Conservation (phyloP, 1,140 invertebrate genomes). For the Caenorhabditis tropicalis region DNA sequence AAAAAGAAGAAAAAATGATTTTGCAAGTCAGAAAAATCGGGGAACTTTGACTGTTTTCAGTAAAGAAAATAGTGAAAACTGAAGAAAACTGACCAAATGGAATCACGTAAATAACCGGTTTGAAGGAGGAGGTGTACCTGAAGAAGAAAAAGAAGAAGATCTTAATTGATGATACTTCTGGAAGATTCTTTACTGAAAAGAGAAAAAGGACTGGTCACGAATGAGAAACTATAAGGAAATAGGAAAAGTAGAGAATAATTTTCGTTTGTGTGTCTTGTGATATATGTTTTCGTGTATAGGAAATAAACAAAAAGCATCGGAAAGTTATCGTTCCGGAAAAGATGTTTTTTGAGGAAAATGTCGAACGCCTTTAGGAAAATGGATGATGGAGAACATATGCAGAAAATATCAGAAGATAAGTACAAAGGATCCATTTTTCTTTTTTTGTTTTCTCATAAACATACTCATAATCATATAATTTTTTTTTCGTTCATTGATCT, state of each 20-base stretch:
- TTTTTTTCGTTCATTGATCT: no score
- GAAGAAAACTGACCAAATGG: background rate
- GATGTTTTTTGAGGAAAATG: background rate
- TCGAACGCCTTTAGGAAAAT: no score
- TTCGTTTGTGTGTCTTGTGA: background rate
- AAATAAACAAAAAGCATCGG: background rate
- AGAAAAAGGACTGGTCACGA: background rate
- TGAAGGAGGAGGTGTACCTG: background rate
- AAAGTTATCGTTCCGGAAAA: background rate
- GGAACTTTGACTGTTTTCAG: no score
- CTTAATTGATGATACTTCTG: constrained; percentile 29
- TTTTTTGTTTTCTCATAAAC: no score
- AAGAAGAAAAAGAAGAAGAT: background rate
- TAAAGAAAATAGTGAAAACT: background rate
- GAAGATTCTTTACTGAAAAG: background rate
- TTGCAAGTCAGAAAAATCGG: background rate
- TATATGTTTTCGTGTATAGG: background rate
- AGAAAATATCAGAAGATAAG: no score
- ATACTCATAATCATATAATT: no score
- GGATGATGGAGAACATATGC: no score
- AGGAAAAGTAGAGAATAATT: background rate
- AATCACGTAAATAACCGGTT: background rate
- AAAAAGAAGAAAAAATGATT: no score
- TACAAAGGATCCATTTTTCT: no score
- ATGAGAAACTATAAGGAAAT: background rate